These are phyloP conservation scores for Numida meleagris DNA, from an alignment of 2,113 vertebrate species.

Conservation along the genomic window DNA sequence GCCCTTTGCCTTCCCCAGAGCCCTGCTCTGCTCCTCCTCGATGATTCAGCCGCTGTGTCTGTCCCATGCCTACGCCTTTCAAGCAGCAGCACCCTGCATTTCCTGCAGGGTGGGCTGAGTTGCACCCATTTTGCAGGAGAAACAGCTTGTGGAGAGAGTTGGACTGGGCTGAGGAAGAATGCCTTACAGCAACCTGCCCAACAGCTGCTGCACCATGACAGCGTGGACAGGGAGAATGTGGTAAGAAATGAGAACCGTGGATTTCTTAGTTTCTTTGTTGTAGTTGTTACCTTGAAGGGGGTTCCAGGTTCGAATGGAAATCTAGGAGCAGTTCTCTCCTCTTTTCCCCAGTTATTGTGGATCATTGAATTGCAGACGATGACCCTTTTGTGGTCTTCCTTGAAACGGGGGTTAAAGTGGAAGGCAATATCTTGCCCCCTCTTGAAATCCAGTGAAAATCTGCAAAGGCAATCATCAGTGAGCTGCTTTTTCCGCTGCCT, in stretches of 20 bases:
- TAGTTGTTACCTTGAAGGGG: slow-evolving; percentile 73
- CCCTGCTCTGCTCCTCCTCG: background rate
- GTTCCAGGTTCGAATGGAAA: slow-evolving; percentile 78
- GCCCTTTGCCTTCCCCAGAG: background rate
- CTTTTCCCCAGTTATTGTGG: slow-evolving; percentile 66
- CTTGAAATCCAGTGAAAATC: slow-evolving; percentile 76
- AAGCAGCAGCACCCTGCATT: rapidly evolving
- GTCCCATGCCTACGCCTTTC: rapidly evolving
- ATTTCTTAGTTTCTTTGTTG: background rate
- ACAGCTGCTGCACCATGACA: background rate
- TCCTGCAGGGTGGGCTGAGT: rapidly evolving
- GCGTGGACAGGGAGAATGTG: background rate
- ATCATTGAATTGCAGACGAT: slow-evolving; percentile 74
- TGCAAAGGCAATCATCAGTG: background rate
- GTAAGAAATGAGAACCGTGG: background rate
- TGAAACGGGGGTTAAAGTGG: slow-evolving; percentile 82
- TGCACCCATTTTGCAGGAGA: background rate
- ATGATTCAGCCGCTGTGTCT: background rate
- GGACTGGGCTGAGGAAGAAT: background rate
- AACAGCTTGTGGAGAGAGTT: rapidly evolving
- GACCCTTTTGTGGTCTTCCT: slow-evolving; percentile 56
- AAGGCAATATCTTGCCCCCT: slow-evolving; percentile 72
- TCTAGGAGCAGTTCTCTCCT: slow-evolving; percentile 64
- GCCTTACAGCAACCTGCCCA: background rate
- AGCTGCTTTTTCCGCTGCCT: background rate